These are phyloP conservation scores for Chauna torquata DNA, from an alignment of 2,113 vertebrate genomes.

Conservation along the genomic window DNA sequence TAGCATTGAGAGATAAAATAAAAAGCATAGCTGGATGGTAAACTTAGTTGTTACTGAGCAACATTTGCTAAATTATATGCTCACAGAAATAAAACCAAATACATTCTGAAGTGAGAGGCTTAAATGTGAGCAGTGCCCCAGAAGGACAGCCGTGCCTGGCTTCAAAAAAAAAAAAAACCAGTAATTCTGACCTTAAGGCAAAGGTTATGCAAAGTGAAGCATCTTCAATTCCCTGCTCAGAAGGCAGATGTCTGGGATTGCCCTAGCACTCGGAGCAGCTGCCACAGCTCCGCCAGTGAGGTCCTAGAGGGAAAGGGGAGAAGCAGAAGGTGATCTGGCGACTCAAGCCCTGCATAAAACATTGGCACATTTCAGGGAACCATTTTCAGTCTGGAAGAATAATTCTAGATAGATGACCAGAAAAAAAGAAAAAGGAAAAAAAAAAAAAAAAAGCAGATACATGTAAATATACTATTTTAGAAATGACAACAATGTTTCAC, in stretches of 20 bases:
- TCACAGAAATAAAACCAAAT: not conserved
- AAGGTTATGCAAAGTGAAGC: not conserved
- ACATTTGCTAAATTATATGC: not conserved
- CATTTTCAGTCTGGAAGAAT: not conserved
- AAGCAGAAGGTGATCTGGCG: not conserved
- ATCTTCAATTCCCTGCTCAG: not conserved
- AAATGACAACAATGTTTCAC: not conserved
- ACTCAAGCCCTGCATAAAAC: not conserved
- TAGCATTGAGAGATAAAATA: not conserved
- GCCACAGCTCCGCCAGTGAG: rapidly evolving
- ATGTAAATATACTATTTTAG: not conserved
- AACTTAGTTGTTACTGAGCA: not conserved
- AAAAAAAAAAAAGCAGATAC: not conserved
- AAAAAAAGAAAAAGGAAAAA: not conserved
- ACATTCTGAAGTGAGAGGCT: not conserved
- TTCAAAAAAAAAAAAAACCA: not conserved
- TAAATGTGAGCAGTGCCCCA: not conserved
- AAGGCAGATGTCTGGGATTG: not conserved
- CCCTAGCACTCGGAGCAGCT: not conserved
- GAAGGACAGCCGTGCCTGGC: not conserved
- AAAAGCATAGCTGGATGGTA: not conserved
- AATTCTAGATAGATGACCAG: not conserved
- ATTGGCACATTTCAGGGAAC: not conserved
- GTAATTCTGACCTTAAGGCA: not conserved
- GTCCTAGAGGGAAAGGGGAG: not conserved